phyloP scores from a whole-genome alignment of 1,140 invertebrate species.

The Lepidostoma basale region DNA sequence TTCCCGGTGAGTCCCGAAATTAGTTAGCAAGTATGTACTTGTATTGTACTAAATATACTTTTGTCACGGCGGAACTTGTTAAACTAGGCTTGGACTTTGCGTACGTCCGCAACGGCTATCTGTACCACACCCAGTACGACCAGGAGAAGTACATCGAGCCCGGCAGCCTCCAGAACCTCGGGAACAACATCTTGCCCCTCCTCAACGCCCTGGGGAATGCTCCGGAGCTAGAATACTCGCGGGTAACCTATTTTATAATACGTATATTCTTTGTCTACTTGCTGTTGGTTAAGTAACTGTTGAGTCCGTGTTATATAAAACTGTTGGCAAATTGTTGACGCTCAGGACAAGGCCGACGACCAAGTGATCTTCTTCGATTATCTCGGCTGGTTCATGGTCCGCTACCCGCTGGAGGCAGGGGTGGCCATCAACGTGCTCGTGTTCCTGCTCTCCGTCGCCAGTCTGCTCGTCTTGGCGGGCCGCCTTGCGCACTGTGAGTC shows the following conservation, averaged over 20 bases:
- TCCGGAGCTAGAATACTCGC: constrained; percentile 47
- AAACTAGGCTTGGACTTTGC: constrained; percentile 2
- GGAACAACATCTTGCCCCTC: neutral
- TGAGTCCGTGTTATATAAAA: too few relatives aligned
- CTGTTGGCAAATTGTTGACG: neutral
- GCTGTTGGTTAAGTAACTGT: too few relatives aligned
- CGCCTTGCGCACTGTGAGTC: constrained; percentile 32
- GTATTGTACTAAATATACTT: too few relatives aligned
- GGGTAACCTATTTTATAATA: constrained; percentile 25
- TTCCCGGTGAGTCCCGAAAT: constrained; percentile 58
- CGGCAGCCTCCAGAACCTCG: neutral
- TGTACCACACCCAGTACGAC: constrained; percentile 3
- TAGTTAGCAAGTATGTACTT: too few relatives aligned
- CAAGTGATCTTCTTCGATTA: constrained; percentile 54
- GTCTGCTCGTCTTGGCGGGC: constrained; percentile 29
- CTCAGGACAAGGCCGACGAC: constrained; percentile 20
- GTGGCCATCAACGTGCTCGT: constrained; percentile 47
- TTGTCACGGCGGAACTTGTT: too few relatives aligned
- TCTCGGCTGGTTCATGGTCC: constrained; percentile 50
- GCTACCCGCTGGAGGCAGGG: constrained; percentile 47
- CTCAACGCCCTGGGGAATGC: neutral
- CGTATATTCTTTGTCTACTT: neutral
- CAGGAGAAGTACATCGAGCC: neutral
- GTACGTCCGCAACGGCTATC: neutral
- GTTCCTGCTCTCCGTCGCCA: constrained; percentile 29